A percentile compares a stretch with the other conserved stretches of the same genome.
Evolutionary conservation across 1,140 invertebrate species (phyloP).

Genomic region (Orussus abietinus): DNA sequence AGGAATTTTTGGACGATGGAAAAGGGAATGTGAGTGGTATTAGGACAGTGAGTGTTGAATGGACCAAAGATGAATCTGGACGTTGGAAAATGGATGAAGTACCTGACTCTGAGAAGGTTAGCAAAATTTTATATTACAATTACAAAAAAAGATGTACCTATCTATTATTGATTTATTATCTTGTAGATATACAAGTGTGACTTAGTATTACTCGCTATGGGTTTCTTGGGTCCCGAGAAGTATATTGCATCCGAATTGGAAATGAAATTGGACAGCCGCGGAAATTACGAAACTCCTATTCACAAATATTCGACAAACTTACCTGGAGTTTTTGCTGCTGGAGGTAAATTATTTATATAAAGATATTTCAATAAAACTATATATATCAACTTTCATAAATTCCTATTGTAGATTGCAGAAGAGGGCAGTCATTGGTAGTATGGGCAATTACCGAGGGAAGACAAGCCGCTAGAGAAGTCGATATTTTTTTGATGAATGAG

Average conservation of each 20-base stretch:
- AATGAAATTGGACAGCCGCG: conserved; percentile 81
- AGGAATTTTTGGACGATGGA: conserved; percentile 91
- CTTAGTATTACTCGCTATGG: conserved; percentile 95
- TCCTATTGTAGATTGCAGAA: conserved; percentile 77
- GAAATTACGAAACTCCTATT: conserved; percentile 83
- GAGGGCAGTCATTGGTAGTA: conserved; percentile 96
- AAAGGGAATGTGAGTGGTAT: conserved; percentile 88
- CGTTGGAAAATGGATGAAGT: conserved; percentile 93
- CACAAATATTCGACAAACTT: conserved; percentile 80
- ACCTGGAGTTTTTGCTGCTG: conserved; percentile 90
- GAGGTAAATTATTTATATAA: conserved; percentile 62
- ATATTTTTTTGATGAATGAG: conserved; percentile 76
- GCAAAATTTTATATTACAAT: neutral
- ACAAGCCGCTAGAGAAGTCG: conserved; percentile 92
- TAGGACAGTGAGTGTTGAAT: conserved; percentile 85
- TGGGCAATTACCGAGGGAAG: conserved; percentile 98
- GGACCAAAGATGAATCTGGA: conserved; percentile 89
- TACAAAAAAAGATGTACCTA: conserved; percentile 2
- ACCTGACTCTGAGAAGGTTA: conserved; percentile 70
- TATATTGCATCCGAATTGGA: conserved; percentile 82
- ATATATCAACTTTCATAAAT: conserved; percentile 6
- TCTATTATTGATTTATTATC: conserved; percentile 14
- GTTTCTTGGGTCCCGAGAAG: conserved; percentile 95
- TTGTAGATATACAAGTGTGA: conserved; percentile 76
- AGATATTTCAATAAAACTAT: conserved; percentile 2